Evolutionary conservation across 2,797 vertebrate genomes (phyloP).

Genomic region (Florisuga fusca): DNA sequence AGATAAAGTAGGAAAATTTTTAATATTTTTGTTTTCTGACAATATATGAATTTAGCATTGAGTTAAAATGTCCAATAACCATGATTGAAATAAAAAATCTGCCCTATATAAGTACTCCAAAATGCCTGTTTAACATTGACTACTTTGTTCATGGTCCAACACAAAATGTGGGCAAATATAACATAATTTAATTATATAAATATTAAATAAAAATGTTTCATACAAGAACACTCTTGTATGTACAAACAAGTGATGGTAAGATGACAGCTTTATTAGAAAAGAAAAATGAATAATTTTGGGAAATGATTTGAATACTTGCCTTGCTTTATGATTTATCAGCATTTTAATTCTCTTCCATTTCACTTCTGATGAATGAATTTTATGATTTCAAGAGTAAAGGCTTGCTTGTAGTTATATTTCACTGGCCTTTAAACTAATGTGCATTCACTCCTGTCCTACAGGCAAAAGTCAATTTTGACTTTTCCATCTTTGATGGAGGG

Average conservation of each 20-base stretch:
- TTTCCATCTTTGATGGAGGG: conserved; percentile 30
- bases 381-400: conserved; percentile 27
- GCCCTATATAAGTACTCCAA: neutral
- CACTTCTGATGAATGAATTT: neutral
- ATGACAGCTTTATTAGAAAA: neutral
- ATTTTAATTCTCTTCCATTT: conserved; percentile 35
- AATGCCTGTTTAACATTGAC: neutral
- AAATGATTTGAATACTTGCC: neutral
- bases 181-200: neutral
- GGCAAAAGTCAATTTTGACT: conserved; percentile 46
- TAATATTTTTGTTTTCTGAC: neutral
- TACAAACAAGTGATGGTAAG: neutral
- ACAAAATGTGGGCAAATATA: neutral
- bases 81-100: neutral
- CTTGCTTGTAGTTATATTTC: conserved; percentile 53
- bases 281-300: neutral
- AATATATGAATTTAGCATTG: neutral
- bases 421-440: conserved; percentile 40
- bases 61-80: neutral
- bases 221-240: neutral
- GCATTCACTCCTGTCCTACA: conserved; percentile 28
- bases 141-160: neutral
- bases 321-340: neutral
- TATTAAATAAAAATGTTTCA: neutral
- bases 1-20: neutral